These are phyloP conservation scores for Galeopterus variegatus DNA, from an alignment of 2,113 vertebrate genomes.

Conservation along the genomic window DNA sequence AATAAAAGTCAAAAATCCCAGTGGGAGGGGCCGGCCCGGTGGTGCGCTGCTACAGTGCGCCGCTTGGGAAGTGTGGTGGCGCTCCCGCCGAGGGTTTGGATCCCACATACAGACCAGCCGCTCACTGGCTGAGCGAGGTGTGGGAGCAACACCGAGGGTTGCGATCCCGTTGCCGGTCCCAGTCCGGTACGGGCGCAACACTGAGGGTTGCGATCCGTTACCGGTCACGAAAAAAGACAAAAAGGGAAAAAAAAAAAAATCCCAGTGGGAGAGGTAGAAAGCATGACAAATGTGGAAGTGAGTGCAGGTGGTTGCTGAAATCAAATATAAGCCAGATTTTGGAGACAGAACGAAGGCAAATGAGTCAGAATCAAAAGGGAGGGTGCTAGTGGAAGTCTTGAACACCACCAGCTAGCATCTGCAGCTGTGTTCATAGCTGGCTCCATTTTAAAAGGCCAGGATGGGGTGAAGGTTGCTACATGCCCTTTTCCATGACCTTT, in stretches of 20 bases:
- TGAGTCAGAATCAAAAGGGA: neutral
- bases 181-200: too few relatives aligned
- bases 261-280: neutral
- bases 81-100: too few relatives aligned
- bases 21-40: too few relatives aligned
- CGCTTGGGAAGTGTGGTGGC: too few relatives aligned
- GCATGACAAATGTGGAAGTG: neutral
- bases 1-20: neutral
- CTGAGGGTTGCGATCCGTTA: too few relatives aligned
- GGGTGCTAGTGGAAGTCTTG: neutral
- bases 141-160: too few relatives aligned
- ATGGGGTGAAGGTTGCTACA: neutral
- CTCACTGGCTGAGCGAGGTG: too few relatives aligned
- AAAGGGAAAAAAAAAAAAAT: neutral
- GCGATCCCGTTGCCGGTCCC: too few relatives aligned
- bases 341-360: neutral
- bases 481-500: neutral
- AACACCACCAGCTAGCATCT: neutral
- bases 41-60: too few relatives aligned
- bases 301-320: neutral
- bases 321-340: constrained; percentile 2
- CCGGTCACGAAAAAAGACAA: too few relatives aligned
- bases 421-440: neutral
- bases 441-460: neutral
- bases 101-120: too few relatives aligned